phyloP scores from a whole-genome alignment of 2,888 invertebrate genomes.

The Tricholauxania praeusta region DNA sequence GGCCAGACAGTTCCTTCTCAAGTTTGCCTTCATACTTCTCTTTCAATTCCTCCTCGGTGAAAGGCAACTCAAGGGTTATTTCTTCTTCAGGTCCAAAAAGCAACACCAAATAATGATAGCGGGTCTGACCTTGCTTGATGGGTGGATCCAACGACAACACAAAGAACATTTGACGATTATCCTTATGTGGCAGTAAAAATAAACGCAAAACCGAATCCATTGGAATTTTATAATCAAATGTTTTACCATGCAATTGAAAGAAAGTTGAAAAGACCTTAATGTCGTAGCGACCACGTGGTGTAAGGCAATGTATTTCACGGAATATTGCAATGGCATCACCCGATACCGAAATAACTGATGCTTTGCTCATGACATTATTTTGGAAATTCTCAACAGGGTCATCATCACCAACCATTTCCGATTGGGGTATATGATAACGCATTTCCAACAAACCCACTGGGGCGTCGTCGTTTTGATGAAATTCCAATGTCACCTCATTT shows the following conservation, averaged over 20 bases:
- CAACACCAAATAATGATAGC: slow-evolving; percentile 96
- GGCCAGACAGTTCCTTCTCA: slow-evolving; percentile 89
- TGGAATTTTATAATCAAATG: slow-evolving; percentile 99
- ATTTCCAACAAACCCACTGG: slow-evolving; percentile 97
- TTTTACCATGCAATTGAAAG: slow-evolving; percentile 96
- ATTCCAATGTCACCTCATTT: slow-evolving; percentile 98
- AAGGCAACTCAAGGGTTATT: slow-evolving; percentile 88
- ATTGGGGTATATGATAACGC: slow-evolving; percentile 96
- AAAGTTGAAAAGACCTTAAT: slow-evolving; percentile 92
- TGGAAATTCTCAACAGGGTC: slow-evolving; percentile 98
- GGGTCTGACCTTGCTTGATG: slow-evolving; percentile 98
- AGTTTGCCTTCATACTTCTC: slow-evolving; percentile 95
- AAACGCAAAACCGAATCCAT: slow-evolving; percentile 95
- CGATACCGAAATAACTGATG: slow-evolving; percentile 96
- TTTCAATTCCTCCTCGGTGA: slow-evolving; percentile 91
- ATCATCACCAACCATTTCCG: slow-evolving; percentile 88
- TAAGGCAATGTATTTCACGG: slow-evolving; percentile 96
- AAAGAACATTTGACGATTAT: slow-evolving; percentile 98
- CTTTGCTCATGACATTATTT: slow-evolving; percentile 95
- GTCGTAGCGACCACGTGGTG: slow-evolving; percentile 93
- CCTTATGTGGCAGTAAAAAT: slow-evolving; percentile 96
- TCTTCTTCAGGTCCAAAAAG: slow-evolving; percentile 96
- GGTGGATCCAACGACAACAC: slow-evolving; percentile 98
- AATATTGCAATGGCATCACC: slow-evolving; percentile 98
- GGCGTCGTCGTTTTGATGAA: slow-evolving; percentile 99